A percentile compares a stretch with the other conserved stretches of the same genome.
phyloP scores from a whole-genome alignment of 1,140 invertebrate genomes.

The Maniola jurtina region DNA sequence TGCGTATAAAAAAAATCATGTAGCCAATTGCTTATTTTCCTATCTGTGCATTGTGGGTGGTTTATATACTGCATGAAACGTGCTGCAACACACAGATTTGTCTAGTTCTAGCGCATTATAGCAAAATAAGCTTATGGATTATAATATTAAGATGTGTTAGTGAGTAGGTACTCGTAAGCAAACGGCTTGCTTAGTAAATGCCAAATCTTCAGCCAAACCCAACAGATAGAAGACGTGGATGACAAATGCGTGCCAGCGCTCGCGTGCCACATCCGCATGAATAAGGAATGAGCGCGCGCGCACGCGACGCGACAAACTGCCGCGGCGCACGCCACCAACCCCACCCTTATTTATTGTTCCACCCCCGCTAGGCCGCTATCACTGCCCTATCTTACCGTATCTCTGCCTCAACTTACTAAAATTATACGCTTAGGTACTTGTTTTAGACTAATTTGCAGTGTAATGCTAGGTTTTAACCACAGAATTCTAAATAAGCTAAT shows the following conservation, averaged over 20 bases:
- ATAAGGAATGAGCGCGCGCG: constrained; percentile 76
- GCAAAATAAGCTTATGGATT: no score
- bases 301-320: constrained; percentile 73
- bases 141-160: no score
- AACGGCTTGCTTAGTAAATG: not conserved
- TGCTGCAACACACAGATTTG: no score
- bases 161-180: no score
- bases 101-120: no score
- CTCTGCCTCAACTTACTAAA: constrained; percentile 32
- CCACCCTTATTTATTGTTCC: constrained; percentile 54
- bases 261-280: constrained; percentile 64
- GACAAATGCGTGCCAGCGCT: constrained; percentile 45
- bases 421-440: constrained; percentile 17
- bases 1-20: no score
- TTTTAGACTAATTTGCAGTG: constrained; percentile 8
- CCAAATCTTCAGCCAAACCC: constrained; percentile 29
- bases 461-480: no score
- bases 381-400: constrained; percentile 65
- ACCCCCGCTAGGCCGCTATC: constrained; percentile 66
- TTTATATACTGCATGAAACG: no score
- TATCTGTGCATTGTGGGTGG: no score
- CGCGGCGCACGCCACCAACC: constrained; percentile 65
- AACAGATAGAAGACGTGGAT: constrained; percentile 33
- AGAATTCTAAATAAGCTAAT: no score
- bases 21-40: no score